A percentile compares a stretch with the other conserved stretches of the same genome.
Conservation (phyloP, 1,140 invertebrate genomes). For the Drosophila micromelanica region DNA sequence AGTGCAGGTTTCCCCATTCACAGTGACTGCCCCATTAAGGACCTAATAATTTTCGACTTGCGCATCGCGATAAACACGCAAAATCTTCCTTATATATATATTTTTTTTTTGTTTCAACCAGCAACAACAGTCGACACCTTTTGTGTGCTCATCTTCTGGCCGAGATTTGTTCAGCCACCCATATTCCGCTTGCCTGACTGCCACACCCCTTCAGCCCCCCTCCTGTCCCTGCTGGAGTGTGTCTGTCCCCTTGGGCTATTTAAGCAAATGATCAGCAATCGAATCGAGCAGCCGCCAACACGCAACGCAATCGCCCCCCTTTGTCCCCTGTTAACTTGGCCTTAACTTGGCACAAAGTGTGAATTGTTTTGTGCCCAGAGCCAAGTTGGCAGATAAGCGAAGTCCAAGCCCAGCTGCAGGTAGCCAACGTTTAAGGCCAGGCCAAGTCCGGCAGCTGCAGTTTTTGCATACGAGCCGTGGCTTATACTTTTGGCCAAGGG, state of each 20-base stretch:
- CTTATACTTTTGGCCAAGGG: background rate
- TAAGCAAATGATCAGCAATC: constrained; percentile 77
- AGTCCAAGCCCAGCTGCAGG: constrained; percentile 11
- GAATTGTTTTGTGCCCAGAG: constrained; percentile 81
- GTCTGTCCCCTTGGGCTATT: constrained; percentile 74
- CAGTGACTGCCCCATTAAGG: constrained; percentile 34
- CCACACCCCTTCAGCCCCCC: background rate
- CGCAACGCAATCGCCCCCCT: constrained; percentile 40
- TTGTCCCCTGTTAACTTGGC: background rate
- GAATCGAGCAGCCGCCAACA: constrained; percentile 65
- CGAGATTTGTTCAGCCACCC: constrained; percentile 74
- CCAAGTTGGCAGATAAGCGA: constrained; percentile 60
- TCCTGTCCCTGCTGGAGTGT: constrained; percentile 8
- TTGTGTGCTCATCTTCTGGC: constrained; percentile 33
- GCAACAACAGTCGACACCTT: constrained; percentile 52
- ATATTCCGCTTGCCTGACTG: constrained; percentile 49
- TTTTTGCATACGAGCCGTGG: constrained; percentile 67
- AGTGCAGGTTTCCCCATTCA: background rate
- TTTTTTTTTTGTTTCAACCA: too few relatives aligned
- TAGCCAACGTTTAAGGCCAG: constrained; percentile 5
- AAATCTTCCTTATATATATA: constrained; percentile 56
- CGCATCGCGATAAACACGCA: constrained; percentile 78
- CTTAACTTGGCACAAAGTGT: constrained; percentile 50
- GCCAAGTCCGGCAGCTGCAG: constrained; percentile 33
- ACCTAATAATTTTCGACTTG: constrained; percentile 55